A percentile compares a stretch with the other conserved stretches of the same genome.
phyloP scores from a whole-genome alignment of 2,888 invertebrate species.

The Clivina fossor region DNA sequence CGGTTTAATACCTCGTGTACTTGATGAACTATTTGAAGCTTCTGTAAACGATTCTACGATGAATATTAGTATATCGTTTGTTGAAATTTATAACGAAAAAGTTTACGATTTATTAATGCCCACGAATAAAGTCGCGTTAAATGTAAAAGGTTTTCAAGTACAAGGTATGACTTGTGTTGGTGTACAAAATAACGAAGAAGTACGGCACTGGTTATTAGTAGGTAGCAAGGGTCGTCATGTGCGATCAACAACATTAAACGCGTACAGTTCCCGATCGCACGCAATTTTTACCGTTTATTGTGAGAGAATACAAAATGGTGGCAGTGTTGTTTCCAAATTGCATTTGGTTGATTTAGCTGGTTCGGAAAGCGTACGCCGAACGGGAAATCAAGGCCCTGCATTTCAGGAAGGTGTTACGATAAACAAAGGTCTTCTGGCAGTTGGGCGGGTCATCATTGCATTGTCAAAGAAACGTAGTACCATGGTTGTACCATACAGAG shows the following conservation, averaged over 20 bases:
- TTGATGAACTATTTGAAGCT: constrained; percentile 50
- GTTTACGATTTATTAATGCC: constrained; percentile 55
- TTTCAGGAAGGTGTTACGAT: constrained; percentile 57
- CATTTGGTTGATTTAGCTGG: constrained; percentile 59
- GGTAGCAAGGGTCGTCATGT: constrained; percentile 55
- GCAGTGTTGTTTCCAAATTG: constrained; percentile 51
- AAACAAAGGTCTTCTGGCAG: constrained; percentile 55
- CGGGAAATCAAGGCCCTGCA: constrained; percentile 55
- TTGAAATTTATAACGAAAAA: constrained; percentile 59
- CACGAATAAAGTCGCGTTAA: constrained; percentile 44
- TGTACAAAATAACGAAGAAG: constrained; percentile 48
- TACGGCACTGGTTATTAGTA: constrained; percentile 46
- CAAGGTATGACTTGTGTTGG: constrained; percentile 43
- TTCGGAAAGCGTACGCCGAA: constrained; percentile 56
- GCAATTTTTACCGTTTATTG: constrained; percentile 56
- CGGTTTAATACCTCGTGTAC: constrained; percentile 54
- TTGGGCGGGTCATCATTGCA: constrained; percentile 56
- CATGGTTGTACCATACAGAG: constrained; percentile 54
- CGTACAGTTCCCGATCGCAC: constrained; percentile 56
- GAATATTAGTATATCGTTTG: constrained; percentile 52
- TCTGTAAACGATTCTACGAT: constrained; percentile 38
- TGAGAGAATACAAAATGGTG: constrained; percentile 29
- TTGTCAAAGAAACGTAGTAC: constrained; percentile 49
- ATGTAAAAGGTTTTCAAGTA: constrained; percentile 47
- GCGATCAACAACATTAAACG: constrained; percentile 56